These are phyloP conservation scores for Cataglyphis livida DNA, from an alignment of 2,888 invertebrate genomes.

Conservation along the genomic window DNA sequence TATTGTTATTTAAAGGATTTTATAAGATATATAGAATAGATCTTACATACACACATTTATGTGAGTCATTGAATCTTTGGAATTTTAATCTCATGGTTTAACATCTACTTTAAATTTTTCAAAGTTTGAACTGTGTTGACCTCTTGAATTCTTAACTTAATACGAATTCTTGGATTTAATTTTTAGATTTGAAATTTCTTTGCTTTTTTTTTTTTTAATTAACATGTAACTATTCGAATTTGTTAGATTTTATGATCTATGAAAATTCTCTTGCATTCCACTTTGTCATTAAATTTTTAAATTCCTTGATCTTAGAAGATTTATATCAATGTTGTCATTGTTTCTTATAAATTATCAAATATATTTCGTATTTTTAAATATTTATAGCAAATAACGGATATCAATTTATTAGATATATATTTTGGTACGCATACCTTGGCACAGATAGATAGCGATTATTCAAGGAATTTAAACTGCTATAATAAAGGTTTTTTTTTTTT, in stretches of 20 bases:
- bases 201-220: background rate
- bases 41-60: background rate
- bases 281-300: background rate
- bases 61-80: slow-evolving; percentile 6
- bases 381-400: background rate
- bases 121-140: background rate
- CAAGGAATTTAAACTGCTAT: background rate
- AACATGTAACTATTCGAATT: slow-evolving; percentile 2
- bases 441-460: slow-evolving; percentile 36
- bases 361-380: background rate
- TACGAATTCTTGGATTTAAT: background rate
- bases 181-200: background rate
- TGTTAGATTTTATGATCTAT: slow-evolving; percentile 10
- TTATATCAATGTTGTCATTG: background rate
- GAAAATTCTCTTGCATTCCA: background rate
- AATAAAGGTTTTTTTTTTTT: background rate
- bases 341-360: background rate
- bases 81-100: slow-evolving; percentile 33
- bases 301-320: background rate
- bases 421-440: slow-evolving; percentile 27
- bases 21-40: slow-evolving; percentile 12
- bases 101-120: background rate
- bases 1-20: slow-evolving; percentile 8
- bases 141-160: slow-evolving; percentile 21
- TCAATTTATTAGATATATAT: background rate